Base-by-base conservation (phyloP, 1,140 invertebrate genomes). In the Spodoptera frugiperda region DNA sequence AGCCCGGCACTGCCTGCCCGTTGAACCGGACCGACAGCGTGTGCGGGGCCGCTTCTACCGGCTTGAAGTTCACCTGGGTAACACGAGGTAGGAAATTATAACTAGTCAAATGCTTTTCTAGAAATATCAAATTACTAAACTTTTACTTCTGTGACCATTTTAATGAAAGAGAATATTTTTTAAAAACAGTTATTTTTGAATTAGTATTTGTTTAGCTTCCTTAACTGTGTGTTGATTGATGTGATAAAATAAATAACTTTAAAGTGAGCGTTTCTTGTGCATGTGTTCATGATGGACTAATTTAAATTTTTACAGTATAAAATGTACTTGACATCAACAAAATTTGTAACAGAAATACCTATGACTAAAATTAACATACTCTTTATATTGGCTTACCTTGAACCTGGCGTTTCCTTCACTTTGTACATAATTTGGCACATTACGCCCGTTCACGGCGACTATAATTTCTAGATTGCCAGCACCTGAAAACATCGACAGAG, bases 391-490 rank as follows among this genome's bases (percentile, higher is more conserved):
- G 72, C 46, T 80, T 89, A 95, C 94, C 90, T 96, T 96, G 84
- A 99, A 99, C 84, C 97, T 96, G 0, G 99, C 99, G 94, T 99
- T 99, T 25, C 98, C 98, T 95, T 99, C 98, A 53, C 98, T 98
- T 88, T 99, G 98, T 1, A 99, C 99, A 92, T 99, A 99, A 95
- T 99, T 99, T 6, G 99, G 99, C 6, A 99, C 99, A 95, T 99
- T 99, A 86, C 98, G 96, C 3, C 98, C 98, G 87, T 98, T 98
- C n/a, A 99, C 98, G 0, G 98, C 98, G 0, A 99, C 99, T 73
- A 99, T 99, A 54, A 99, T 99, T 94, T 99, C 99, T 80, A 99
- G 94, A 94, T 99, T 99, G 48, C 99, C 99, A 78, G 98, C 98
- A 78, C 99, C 98, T 85, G 96, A 73, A 85, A 82, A 17, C 73